Conservation (phyloP, 2,888 invertebrate genomes). For the Hyles lineata region DNA sequence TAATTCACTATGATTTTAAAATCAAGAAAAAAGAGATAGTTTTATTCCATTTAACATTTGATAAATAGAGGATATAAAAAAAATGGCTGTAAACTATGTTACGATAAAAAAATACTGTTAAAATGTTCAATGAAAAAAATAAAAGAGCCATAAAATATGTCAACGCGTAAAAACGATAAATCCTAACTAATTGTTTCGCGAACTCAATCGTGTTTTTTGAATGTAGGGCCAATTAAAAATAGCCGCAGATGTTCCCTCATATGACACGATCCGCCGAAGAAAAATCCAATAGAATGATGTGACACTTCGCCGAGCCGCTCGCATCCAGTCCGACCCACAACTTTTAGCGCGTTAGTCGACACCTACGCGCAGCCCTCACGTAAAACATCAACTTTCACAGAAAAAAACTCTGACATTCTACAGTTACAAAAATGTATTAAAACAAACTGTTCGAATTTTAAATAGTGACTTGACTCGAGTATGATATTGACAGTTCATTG, state of each 20-base stretch:
- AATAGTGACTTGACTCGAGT: conserved; percentile 56
- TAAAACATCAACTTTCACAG: background rate
- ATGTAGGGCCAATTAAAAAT: conserved; percentile 70
- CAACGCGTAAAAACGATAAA: conserved; percentile 17
- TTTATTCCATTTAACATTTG: background rate
- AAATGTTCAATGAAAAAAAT: conserved; percentile 9
- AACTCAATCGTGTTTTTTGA: conserved; percentile 25
- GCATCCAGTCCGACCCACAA: conserved; percentile 74
- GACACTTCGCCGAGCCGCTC: conserved; percentile 56
- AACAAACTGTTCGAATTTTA: conserved; percentile 29
- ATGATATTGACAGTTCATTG: conserved; percentile 71
- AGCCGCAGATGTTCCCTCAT: conserved; percentile 68
- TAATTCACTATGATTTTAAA: too few relatives aligned
- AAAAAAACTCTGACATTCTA: background rate
- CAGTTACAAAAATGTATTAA: background rate
- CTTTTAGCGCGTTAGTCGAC: conserved; percentile 77
- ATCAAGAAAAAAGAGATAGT: too few relatives aligned
- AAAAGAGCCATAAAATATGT: background rate
- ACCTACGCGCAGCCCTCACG: conserved; percentile 58
- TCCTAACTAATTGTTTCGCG: conserved; percentile 17
- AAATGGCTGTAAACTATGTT: background rate
- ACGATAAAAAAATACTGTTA: background rate
- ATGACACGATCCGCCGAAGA: conserved; percentile 70
- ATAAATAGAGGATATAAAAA: background rate
- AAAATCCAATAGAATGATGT: conserved; percentile 74